These are phyloP conservation scores for Eupithecia insigniata DNA, from an alignment of 2,888 invertebrate species.

Conservation along the genomic window DNA sequence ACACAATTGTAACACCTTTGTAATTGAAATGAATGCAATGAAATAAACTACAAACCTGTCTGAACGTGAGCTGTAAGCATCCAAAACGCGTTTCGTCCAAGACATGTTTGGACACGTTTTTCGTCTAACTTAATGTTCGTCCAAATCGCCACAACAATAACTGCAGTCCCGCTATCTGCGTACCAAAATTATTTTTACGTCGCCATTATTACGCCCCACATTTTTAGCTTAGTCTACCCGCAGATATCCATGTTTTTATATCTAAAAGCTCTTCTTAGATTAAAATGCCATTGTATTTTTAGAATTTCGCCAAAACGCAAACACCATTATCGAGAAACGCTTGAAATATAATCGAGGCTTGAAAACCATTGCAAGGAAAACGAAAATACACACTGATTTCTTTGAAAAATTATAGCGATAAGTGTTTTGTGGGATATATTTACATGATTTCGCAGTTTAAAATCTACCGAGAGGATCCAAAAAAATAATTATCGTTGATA, in stretches of 20 bases:
- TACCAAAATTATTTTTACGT: background rate
- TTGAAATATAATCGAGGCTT: constrained; percentile 48
- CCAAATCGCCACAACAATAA: too few species aligned
- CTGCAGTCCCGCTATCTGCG: too few species aligned
- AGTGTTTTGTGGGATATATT: background rate
- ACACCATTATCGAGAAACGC: constrained; percentile 57
- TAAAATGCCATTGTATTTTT: constrained; percentile 18
- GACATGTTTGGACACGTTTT: too few species aligned
- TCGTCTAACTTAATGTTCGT: too few species aligned
- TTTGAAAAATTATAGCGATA: background rate
- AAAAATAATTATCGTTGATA: background rate
- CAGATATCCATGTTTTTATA: constrained; percentile 2
- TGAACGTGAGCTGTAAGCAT: too few species aligned
- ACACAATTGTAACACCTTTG: too few species aligned
- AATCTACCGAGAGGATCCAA: background rate
- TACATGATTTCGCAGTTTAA: background rate
- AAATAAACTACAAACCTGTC: too few species aligned
- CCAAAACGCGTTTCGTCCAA: too few species aligned
- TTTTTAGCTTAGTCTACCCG: background rate
- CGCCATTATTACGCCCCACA: background rate
- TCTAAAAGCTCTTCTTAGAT: constrained; percentile 11
- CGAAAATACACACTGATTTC: constrained; percentile 4
- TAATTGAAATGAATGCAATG: too few species aligned
- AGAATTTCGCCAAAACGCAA: constrained; percentile 44
- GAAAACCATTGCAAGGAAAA: constrained; percentile 14